Evolutionary conservation across 2,113 vertebrate species (phyloP), one percentile per base, ranked within the genome.

Genomic region (Apodemus speciosus): DNA sequence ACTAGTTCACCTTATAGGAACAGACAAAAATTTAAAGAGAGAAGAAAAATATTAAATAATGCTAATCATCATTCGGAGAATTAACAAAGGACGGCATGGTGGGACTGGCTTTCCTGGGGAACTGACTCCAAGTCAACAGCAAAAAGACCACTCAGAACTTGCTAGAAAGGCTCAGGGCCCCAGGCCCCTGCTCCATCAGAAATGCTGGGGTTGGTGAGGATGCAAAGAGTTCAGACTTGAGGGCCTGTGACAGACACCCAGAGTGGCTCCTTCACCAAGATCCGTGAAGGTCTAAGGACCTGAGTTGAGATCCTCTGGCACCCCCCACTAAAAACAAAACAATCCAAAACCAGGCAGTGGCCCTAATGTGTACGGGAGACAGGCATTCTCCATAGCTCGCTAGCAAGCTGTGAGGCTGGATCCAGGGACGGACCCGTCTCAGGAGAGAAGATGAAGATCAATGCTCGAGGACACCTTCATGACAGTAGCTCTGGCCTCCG

Each of bases 171-270:
- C 76, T 40, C 23, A 1, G 10, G 77, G 8, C 30, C 25, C 53
- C 2, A 1, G 2, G 14, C 30, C 30, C 30, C 25, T 20, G 16
- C 23, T 14, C 30, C 43, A 27, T 73, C 88, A 27, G 56, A 60
- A 60, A 35, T 68, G 40, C 30, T 25, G 18, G 73, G 69, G 30
- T 0, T 2, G 6, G 49, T 6, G 7, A 32, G 1, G 21, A 40
- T 38, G 51, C 15, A 1, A 0, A 23, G 2, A 0, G 1, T 30
- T 76, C 21, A 43, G 27, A 27, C 23, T 4, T 38, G 27, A 77
- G 83, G 56, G 32, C 14, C 68, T 43, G 27, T 18, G 38, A 30
- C 46, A 21, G 66, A 73, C 23, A 6, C 21, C 49, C n/a, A 7
- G 9, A 11, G 73, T 2, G 14, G 10, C 9, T 71, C 38, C 51